phyloP scores from a whole-genome alignment of 2,888 invertebrate species.

The Glyphotaelius pellucidus region DNA sequence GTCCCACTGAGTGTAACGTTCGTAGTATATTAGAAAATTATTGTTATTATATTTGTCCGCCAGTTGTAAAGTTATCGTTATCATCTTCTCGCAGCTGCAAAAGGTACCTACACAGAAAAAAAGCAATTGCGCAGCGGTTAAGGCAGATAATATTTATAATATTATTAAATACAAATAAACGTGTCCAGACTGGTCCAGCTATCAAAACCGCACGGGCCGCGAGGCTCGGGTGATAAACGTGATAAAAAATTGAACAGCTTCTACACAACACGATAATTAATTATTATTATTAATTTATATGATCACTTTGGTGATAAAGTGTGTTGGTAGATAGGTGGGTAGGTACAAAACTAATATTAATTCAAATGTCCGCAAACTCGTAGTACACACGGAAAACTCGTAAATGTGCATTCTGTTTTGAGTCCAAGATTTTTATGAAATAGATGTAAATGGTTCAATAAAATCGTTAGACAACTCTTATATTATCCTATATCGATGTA shows the following conservation, averaged over 20 bases:
- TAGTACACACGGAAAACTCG: too few species aligned
- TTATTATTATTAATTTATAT: background rate
- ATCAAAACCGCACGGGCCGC: background rate
- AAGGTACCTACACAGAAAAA: background rate
- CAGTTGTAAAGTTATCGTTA: background rate
- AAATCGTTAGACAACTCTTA: too few species aligned
- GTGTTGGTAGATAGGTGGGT: background rate
- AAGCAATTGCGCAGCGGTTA: slow-evolving; percentile 42
- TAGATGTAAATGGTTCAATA: too few species aligned
- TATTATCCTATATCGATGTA: too few species aligned
- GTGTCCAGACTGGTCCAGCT: background rate
- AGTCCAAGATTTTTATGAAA: too few species aligned
- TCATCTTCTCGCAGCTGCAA: slow-evolving; percentile 13
- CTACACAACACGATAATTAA: background rate
- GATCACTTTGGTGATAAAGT: background rate
- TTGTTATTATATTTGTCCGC: too few species aligned
- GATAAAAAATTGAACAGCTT: background rate
- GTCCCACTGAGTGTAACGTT: too few species aligned
- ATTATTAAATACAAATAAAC: slow-evolving; percentile 1
- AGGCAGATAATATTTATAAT: slow-evolving; percentile 13
- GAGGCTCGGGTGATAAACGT: background rate
- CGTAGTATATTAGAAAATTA: too few species aligned
- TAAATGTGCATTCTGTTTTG: background rate
- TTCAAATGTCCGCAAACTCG: too few species aligned
- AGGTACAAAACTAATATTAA: background rate